Conservation (phyloP, 2,113 vertebrate genomes). For the Tiliqua scincoides region DNA sequence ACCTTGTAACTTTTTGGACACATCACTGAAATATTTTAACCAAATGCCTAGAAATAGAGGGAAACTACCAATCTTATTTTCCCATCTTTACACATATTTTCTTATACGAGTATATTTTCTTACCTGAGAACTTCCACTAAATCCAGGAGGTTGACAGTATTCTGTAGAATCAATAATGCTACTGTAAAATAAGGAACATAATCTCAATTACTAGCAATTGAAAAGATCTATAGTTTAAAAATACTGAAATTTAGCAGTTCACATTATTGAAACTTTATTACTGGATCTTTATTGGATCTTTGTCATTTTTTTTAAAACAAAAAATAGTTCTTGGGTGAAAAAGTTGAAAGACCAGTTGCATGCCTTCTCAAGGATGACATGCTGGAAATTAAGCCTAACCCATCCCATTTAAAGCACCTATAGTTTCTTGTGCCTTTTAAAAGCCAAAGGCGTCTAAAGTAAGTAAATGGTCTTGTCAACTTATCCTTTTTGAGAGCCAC, state of each 20-base stretch:
- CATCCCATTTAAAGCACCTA: no score
- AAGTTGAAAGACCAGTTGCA: slow-evolving; percentile 28
- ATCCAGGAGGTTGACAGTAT: slow-evolving; percentile 92
- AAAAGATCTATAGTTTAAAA: slow-evolving; percentile 53
- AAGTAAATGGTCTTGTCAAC: no score
- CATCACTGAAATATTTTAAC: rapidly evolving
- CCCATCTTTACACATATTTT: background rate
- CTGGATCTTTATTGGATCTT: no score
- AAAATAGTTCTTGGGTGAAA: background rate
- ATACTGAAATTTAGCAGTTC: background rate
- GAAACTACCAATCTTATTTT: background rate
- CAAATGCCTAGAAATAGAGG: rapidly evolving
- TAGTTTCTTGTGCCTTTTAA: no score
- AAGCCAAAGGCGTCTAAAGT: no score
- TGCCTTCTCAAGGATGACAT: slow-evolving; percentile 8
- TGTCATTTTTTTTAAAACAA: background rate
- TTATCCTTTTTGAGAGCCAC: no score
- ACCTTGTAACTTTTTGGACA: background rate
- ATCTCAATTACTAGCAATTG: slow-evolving; percentile 43
- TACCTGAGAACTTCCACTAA: slow-evolving; percentile 92
- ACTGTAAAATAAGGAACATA: slow-evolving; percentile 78
- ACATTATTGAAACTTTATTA: background rate
- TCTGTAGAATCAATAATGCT: slow-evolving; percentile 95
- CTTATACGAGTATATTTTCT: slow-evolving; percentile 37
- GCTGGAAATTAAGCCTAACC: background rate